Percentiles rank a stretch among this genome's conserved stretches.
phyloP scores from a whole-genome alignment of 2,888 invertebrate genomes.

The Folsomia manolachei region DNA sequence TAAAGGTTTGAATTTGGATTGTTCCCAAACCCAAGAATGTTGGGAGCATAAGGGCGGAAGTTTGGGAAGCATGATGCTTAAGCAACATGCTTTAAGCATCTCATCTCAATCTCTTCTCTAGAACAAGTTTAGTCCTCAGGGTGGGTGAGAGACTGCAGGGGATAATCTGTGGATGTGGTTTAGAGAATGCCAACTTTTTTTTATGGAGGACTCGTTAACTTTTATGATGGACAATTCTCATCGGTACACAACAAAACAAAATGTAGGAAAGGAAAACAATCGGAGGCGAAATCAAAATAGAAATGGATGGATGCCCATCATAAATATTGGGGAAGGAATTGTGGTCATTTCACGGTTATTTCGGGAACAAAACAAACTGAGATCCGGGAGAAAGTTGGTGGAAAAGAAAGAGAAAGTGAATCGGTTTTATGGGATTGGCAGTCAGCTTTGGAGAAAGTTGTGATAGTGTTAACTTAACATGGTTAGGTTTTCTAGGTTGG shows the following conservation, averaged over 20 bases:
- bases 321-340: constrained; percentile 59
- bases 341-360: neutral
- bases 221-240: constrained; percentile 2
- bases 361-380: no score
- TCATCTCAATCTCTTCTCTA: no score
- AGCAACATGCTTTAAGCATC: neutral
- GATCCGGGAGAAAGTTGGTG: no score
- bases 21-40: neutral
- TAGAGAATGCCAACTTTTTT: neutral
- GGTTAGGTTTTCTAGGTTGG: no score
- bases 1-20: neutral
- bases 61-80: no score
- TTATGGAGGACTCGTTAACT: constrained; percentile 1
- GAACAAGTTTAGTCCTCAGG: no score
- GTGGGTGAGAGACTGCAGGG: neutral
- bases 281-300: constrained; percentile 85
- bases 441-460: no score
- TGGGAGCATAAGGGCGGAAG: neutral
- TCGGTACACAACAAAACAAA: neutral
- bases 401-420: no score
- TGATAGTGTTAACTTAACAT: no score
- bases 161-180: neutral
- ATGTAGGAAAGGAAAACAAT: neutral
- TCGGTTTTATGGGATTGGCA: no score
- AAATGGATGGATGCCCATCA: constrained; percentile 79